Conservation (phyloP, 2,888 invertebrate species). For the Melanchra persicariae region DNA sequence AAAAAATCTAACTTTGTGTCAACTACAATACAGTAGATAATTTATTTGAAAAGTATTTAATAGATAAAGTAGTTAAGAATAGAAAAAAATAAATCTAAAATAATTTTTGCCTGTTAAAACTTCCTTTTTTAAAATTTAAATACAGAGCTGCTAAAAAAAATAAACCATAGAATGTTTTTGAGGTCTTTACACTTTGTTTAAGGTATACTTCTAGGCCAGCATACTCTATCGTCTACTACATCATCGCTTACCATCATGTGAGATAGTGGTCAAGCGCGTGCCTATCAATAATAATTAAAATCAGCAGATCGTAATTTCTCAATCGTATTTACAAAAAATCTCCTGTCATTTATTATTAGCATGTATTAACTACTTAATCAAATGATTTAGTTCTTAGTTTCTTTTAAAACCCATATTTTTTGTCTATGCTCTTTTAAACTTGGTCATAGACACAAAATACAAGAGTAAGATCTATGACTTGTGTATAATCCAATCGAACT, state of each 20-base stretch:
- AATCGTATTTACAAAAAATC: conserved; percentile 12
- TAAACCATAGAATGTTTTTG: too few species aligned
- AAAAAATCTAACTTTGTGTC: too few species aligned
- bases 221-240: neutral
- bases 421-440: neutral
- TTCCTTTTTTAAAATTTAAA: too few species aligned
- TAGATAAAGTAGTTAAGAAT: too few species aligned
- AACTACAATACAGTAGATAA: too few species aligned
- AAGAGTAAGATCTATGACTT: conserved; percentile 41
- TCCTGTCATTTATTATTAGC: conserved; percentile 9
- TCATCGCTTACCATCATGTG: neutral
- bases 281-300: neutral
- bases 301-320: conserved; percentile 3
- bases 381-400: conserved; percentile 39
- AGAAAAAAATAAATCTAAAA: too few species aligned
- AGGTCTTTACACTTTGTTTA: neutral
- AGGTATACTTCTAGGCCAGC: neutral
- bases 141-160: too few species aligned
- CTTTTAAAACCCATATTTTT: conserved; percentile 16
- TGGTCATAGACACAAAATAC: conserved; percentile 25
- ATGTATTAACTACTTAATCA: conserved; percentile 39
- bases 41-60: too few species aligned
- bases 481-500: conserved; percentile 33
- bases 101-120: too few species aligned
- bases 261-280: neutral